Conservation (phyloP, 2,797 vertebrate genomes). For the Hybognathus amarus region DNA sequence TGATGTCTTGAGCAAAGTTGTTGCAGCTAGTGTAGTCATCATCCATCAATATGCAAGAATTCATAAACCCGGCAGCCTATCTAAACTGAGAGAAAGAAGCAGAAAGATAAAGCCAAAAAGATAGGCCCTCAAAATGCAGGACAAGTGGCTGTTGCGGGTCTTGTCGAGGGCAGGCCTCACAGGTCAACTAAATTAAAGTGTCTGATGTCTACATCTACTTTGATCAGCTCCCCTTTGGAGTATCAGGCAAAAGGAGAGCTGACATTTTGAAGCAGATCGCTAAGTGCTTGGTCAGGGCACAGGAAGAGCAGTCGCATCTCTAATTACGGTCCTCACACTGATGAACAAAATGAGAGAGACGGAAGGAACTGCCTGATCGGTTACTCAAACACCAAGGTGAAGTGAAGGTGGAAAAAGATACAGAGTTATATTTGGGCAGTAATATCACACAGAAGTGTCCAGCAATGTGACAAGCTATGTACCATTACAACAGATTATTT, state of each 20-base stretch:
- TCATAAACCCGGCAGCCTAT: slow-evolving; percentile 6
- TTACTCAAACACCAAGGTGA: slow-evolving; percentile 14
- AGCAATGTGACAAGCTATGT: background rate
- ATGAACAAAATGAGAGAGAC: slow-evolving; percentile 32
- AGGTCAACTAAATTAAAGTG: slow-evolving; percentile 68
- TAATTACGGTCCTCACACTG: slow-evolving; percentile 48
- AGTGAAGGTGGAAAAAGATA: slow-evolving; percentile 5
- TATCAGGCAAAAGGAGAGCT: slow-evolving; percentile 39
- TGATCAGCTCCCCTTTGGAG: slow-evolving; percentile 64
- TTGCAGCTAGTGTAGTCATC: slow-evolving; percentile 18
- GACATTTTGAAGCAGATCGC: slow-evolving; percentile 39
- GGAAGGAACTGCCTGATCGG: slow-evolving; percentile 2
- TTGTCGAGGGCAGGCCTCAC: slow-evolving; percentile 59
- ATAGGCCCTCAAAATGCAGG: slow-evolving; percentile 16
- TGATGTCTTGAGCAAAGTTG: slow-evolving; percentile 12
- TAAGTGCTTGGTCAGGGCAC: slow-evolving; percentile 40
- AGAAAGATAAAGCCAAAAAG: background rate
- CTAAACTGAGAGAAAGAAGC: background rate
- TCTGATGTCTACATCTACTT: slow-evolving; percentile 66
- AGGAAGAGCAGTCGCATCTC: slow-evolving; percentile 29
- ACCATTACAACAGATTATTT: background rate
- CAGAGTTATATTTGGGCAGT: slow-evolving; percentile 4
- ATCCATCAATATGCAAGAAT: slow-evolving; percentile 1
- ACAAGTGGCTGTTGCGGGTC: slow-evolving; percentile 63
- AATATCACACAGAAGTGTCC: background rate